These are phyloP conservation scores for Xenopus tropicalis DNA, from an alignment of 2,113 vertebrate species.

Conservation along the genomic window DNA sequence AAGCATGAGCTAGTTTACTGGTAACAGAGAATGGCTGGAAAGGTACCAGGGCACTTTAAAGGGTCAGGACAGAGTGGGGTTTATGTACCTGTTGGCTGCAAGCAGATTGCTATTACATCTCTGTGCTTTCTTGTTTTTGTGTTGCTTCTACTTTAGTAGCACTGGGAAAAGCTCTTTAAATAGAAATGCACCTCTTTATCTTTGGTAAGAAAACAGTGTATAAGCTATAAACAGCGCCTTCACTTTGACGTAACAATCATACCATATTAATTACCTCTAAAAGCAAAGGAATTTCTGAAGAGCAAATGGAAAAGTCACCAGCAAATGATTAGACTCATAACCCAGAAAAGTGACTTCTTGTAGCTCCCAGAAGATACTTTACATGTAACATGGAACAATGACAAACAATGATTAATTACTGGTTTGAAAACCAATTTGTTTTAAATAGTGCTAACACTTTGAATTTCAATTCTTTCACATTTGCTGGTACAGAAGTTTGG, in stretches of 20 bases:
- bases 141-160: too few relatives aligned
- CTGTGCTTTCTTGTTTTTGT: too few relatives aligned
- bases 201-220: neutral
- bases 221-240: conserved; percentile 14
- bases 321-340: conserved; percentile 31
- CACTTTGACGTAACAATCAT: conserved; percentile 19
- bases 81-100: too few relatives aligned
- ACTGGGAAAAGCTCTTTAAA: neutral
- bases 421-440: conserved; percentile 41
- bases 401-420: conserved; percentile 46
- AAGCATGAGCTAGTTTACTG: too few relatives aligned
- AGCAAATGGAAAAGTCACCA: conserved; percentile 35
- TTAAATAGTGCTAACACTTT: conserved; percentile 44
- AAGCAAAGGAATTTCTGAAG: conserved; percentile 14
- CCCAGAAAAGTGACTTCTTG: conserved; percentile 34
- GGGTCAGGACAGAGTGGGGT: too few relatives aligned
- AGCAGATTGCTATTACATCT: too few relatives aligned
- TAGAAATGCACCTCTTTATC: neutral
- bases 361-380: conserved; percentile 37
- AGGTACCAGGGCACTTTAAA: too few relatives aligned
- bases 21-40: too few relatives aligned
- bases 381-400: conserved; percentile 31
- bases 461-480: conserved; percentile 37
- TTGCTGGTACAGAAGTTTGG: conserved; percentile 29
- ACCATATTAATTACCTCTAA: conserved; percentile 31